Conservation (phyloP, 2,113 vertebrate genomes). For the Dipodomys spectabilis region DNA sequence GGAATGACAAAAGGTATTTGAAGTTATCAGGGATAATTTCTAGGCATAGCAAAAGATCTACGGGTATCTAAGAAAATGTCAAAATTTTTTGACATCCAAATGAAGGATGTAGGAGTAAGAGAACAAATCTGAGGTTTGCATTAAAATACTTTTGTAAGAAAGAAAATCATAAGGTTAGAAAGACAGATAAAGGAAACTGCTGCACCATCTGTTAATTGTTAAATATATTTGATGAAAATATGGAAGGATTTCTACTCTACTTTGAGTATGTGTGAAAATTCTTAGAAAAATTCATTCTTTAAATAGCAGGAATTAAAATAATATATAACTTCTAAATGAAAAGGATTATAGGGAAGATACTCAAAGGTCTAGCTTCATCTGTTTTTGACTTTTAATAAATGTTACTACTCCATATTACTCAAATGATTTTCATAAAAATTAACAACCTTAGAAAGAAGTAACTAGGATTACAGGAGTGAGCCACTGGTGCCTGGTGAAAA, state of each 20-base stretch:
- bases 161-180: slow-evolving; percentile 3
- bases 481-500: neutral
- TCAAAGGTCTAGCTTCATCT: neutral
- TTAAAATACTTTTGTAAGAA: slow-evolving; percentile 22
- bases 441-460: neutral
- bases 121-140: neutral
- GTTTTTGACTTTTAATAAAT: slow-evolving; percentile 4
- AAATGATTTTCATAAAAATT: neutral
- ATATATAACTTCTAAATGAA: neutral
- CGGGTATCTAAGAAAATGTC: slow-evolving; percentile 30
- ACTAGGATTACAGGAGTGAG: no score
- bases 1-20: neutral
- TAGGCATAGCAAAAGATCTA: neutral
- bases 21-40: neutral
- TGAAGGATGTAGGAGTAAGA: slow-evolving; percentile 19
- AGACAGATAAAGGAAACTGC: neutral
- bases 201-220: neutral
- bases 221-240: neutral
- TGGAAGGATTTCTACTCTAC: neutral
- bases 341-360: neutral
- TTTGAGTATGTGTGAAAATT: slow-evolving; percentile 10
- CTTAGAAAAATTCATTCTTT: neutral
- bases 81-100: neutral
- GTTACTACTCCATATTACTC: neutral
- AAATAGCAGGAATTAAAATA: neutral